Base-by-base conservation (phyloP, 2,888 invertebrate species). In the Pseudococcus jackbeardsleyi region DNA sequence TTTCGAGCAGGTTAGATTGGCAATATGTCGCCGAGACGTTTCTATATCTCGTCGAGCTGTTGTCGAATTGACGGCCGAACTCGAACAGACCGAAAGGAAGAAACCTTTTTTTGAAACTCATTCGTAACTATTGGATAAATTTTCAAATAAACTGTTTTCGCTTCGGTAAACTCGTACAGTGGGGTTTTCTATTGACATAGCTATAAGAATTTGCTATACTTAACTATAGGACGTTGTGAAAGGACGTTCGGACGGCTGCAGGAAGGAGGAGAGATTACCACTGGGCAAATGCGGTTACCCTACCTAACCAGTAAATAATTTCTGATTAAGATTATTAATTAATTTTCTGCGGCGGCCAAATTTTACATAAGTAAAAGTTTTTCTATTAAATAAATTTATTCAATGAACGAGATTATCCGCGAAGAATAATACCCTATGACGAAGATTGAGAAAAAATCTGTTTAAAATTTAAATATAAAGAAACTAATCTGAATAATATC, bases 361-460 rank as follows among this genome's bases (percentile, higher is more conserved):
- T 77, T 77, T 26, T 77, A 77, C 77, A 39, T 39, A 15, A 77
- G 77, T 77, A 39, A 77, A 77, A 77, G 33, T 77, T 77, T 77
- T 77, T 77, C 77, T 77, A 77, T 77, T 77, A 77, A 77, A 77
- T 77, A 77, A 77, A 77, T 77, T 77, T 77, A 77, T 77, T 77
- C 77, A 77, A 77, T 77, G 77, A 39, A 77, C 39, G 77, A 77
- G 77, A 77, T 77, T 77, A 77, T 77, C 77, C 77, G 11, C 26
- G 11, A 77, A 39, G 39, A 39, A 77, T 77, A 77, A 77, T 77
- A 77, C 77, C 77, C 33, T 77, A 39, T 39, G 77, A 77, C 77
- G 77, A 17, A 77, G 39, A 77, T 77, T 77, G 39, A 77, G 39
- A 77, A 77, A 77, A 77, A 77, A 77, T 77, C 77, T 77, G 26